phyloP scores from a whole-genome alignment of 2,888 invertebrate genomes.

The Tridacna crocea region DNA sequence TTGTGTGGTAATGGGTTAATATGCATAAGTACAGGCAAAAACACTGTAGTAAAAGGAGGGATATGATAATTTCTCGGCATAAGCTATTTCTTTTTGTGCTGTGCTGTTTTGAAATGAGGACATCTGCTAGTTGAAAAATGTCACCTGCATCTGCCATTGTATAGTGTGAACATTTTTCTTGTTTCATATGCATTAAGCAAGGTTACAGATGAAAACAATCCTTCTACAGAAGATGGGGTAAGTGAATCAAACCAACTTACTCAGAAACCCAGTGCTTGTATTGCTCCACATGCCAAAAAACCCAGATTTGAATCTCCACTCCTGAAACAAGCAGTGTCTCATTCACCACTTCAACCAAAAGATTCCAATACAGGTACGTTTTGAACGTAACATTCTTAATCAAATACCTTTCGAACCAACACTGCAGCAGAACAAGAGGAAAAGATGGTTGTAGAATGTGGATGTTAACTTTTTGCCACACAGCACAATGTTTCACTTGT shows the following conservation, averaged over 20 bases:
- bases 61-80: background rate
- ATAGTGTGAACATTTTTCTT: background rate
- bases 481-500: too few relatives aligned
- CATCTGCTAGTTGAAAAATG: background rate
- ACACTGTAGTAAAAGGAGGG: background rate
- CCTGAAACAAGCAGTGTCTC: background rate
- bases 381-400: background rate
- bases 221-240: background rate
- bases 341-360: background rate
- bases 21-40: background rate
- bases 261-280: background rate
- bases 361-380: background rate
- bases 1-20: background rate
- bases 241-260: background rate
- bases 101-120: background rate
- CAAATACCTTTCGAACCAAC: background rate
- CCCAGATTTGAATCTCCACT: conserved; percentile 50
- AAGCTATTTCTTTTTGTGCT: background rate
- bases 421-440: too few relatives aligned
- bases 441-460: background rate
- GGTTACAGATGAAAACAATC: conserved; percentile 1
- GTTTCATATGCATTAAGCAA: background rate
- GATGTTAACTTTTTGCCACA: background rate
- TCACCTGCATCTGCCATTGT: background rate
- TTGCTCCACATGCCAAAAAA: conserved; percentile 34